Evolutionary conservation across 2,113 vertebrate species (phyloP), one percentile per base, ranked within the genome.

Genomic region (Caranx melampygus): DNA sequence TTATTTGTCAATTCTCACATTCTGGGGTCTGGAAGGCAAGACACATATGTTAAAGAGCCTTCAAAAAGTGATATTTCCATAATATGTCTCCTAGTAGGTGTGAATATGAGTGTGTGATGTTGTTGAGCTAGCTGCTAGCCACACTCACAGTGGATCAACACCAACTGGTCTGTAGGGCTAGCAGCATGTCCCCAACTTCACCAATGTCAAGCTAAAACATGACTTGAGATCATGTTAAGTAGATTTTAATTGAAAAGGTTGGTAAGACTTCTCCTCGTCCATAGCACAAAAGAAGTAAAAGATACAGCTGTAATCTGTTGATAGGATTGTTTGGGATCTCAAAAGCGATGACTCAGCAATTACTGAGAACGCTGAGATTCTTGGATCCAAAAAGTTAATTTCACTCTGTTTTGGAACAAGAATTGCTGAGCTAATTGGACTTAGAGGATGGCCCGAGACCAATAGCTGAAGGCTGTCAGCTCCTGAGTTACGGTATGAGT

Each of bases 291-390:
- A 33, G 31, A 42, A 16, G 13, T 0, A 47, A 58, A 58, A 66
- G 44, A 37, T 9, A 8, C 34, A 63, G 40, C 74, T 51, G n/a
- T 18, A 42, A 4, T 34, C 15, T 45, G 21, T 45, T 35, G 33
- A 57, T 76, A 6, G 9, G 12, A 51, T 71, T 58, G 42, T 20
- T 40, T 42, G 8, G 40, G 52, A 49, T 58, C 16, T 7, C 40
- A 37, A 0, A 44, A 33, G 31, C 16, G 55, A 45, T 72, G 42
- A 66, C 75, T 61, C 55, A 51, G 51, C 45, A 0, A 15, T 60
- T 61, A n/a, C 15, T 61, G 54, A 21, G 65, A 54, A 58, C 21
- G 65, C 57, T 69, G 62, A 66, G 62, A 57, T 26, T 66, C 18
- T 34, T 69, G 73, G 74, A 63, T 37, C 42, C 4, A 26, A 78